A percentile compares a stretch with the other conserved stretches of the same genome.
phyloP scores from a whole-genome alignment of 2,888 invertebrate species.

The Calliscelio sp. region DNA sequence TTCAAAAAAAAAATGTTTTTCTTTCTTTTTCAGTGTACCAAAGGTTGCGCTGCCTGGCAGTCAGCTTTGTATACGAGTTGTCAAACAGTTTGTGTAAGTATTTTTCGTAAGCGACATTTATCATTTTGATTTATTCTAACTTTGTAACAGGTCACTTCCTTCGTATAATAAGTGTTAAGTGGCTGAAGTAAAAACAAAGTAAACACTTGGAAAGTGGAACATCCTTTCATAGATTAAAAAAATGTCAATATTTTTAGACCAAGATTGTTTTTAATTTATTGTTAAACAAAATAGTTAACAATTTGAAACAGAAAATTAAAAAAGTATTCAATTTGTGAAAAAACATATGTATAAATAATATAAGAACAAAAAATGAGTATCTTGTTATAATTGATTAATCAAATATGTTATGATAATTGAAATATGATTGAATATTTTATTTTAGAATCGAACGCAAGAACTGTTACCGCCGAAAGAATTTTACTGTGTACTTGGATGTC shows the following conservation, averaged over 20 bases:
- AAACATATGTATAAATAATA: background rate
- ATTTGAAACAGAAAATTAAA: no score
- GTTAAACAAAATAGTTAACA: no score
- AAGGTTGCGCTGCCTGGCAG: constrained; percentile 93
- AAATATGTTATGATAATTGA: no score
- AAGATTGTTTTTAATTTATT: no score
- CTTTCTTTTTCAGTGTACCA: constrained; percentile 90
- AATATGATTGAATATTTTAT: no score
- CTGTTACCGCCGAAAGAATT: constrained; percentile 90
- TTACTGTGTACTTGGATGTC: constrained; percentile 94
- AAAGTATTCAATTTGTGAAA: no score
- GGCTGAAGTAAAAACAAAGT: constrained; percentile 20
- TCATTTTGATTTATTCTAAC: constrained; percentile 48
- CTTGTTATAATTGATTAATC: no score
- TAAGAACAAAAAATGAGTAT: no score
- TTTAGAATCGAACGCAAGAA: constrained; percentile 90
- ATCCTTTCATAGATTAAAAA: no score
- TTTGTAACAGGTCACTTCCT: constrained; percentile 41
- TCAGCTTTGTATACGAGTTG: constrained; percentile 92
- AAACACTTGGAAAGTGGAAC: background rate
- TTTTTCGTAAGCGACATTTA: constrained; percentile 36
- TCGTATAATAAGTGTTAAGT: constrained; percentile 4
- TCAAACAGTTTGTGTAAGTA: constrained; percentile 94
- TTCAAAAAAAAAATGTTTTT: background rate
- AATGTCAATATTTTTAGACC: no score